Conservation (phyloP, 2,888 invertebrate genomes). For the Philopedon plagiatum region DNA sequence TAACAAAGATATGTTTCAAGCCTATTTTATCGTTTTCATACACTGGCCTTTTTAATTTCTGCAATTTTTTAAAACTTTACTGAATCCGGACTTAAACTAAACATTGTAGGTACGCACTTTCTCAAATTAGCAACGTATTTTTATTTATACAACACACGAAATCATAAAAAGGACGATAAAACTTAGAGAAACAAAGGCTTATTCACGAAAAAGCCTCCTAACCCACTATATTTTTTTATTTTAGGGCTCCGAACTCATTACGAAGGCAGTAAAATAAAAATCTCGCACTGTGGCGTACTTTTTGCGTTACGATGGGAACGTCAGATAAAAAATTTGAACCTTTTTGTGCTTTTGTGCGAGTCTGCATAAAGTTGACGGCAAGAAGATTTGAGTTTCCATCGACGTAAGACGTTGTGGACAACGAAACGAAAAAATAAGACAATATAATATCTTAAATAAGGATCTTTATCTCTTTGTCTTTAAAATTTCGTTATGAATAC, state of each 20-base stretch:
- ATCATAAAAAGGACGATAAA: constrained; percentile 6
- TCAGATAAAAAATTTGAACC: constrained; percentile 20
- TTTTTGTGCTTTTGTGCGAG: constrained; percentile 16
- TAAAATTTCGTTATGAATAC: no score
- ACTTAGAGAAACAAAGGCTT: constrained; percentile 12
- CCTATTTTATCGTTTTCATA: not conserved
- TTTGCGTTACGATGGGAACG: constrained; percentile 16
- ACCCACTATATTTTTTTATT: constrained; percentile 18
- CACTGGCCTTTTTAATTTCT: no score
- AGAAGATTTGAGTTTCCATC: constrained; percentile 2
- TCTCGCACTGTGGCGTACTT: constrained; percentile 14
- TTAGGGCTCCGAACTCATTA: constrained; percentile 17
- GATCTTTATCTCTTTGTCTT: no score
- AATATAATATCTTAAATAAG: no score
- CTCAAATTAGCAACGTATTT: not conserved
- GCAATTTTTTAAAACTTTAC: no score
- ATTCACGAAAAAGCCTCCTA: not conserved
- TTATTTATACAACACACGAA: constrained; percentile 7
- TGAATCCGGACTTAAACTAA: no score
- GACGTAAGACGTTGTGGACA: not conserved
- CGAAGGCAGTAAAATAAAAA: constrained; percentile 17
- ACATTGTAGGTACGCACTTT: no score
- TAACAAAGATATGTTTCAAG: no score
- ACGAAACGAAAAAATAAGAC: not conserved
- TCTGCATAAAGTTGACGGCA: constrained; percentile 21